Evolutionary conservation across 2,113 vertebrate species (phyloP), one percentile per base, ranked within the genome.

Genomic region (Cheirogaleus medius): DNA sequence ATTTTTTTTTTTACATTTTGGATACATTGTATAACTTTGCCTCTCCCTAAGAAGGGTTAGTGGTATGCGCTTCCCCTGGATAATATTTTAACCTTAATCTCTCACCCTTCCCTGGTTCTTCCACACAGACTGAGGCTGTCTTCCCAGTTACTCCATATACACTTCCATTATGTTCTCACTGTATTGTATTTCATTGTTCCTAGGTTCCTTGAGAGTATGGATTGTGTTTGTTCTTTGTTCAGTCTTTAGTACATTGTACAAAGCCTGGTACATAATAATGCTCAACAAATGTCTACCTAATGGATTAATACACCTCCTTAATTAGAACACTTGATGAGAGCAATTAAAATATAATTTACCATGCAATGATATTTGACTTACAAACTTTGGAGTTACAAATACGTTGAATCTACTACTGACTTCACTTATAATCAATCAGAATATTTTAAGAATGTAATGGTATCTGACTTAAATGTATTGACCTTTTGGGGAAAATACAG

Each of bases 391-490:
- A 63, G 10, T 89, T 93, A 60, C 3, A 74, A 86, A 63, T 7
- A 56, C 69, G 47, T 63, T 54, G 54, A 73, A 34, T 73, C 6
- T n/a, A 2, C 44, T 68, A 4, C 11, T 64, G 32, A 7, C 20
- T 77, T 69, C 32, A 63, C 37, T 52, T 29, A 91, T 34, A 32
- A 80, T 44, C 14, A 92, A 3, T 37, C 54, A 94, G 87, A 80
- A 64, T 94, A 47, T 71, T 95, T 93, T 44, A 78, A 91, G 60
- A 95, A 64, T 81, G 0, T 58, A 83, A 94, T 44, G 74, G 23
- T 64, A 42, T 90, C 47, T 90, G 7, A 93, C 39, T 93, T 95
- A 82, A 96, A 44, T 37, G 81, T 87, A 64, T 80, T 90, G 87
- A 93, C 10, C 32, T 97, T 91, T 93, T 8, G 52, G 44, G 56